phyloP scores from a whole-genome alignment of 2,888 invertebrate species.

The Holacanthella duospinosa region DNA sequence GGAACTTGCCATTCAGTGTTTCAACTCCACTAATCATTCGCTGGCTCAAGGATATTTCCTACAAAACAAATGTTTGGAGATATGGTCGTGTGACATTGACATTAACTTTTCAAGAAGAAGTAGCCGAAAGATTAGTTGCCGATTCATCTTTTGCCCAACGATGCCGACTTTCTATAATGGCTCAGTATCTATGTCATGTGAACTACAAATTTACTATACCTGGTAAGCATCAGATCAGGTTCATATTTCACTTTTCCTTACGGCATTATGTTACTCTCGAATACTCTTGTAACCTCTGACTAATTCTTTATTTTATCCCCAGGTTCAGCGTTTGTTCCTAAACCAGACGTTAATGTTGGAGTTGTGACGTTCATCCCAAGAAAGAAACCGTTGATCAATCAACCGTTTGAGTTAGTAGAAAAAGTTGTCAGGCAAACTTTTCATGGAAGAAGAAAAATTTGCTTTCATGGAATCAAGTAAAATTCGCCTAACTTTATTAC shows the following conservation, averaged over 20 bases:
- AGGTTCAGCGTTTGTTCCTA: slow-evolving; percentile 76
- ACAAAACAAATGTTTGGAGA: slow-evolving; percentile 58
- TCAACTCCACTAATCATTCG: slow-evolving; percentile 84
- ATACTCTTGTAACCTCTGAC: too few relatives aligned
- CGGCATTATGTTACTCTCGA: not conserved
- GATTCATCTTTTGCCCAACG: slow-evolving; percentile 56
- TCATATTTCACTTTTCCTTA: not conserved
- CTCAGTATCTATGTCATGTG: slow-evolving; percentile 81
- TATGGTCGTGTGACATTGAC: slow-evolving; percentile 78
- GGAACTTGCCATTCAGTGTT: slow-evolving; percentile 93
- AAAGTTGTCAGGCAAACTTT: slow-evolving; percentile 81
- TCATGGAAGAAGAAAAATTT: slow-evolving; percentile 75
- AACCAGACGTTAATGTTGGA: slow-evolving; percentile 92
- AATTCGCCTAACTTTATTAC: slow-evolving; percentile 16
- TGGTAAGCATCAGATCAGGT: slow-evolving; percentile 45
- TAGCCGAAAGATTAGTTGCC: slow-evolving; percentile 84
- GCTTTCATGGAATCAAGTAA: slow-evolving; percentile 54
- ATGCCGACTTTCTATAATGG: slow-evolving; percentile 85
- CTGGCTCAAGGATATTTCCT: slow-evolving; percentile 72
- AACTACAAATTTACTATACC: slow-evolving; percentile 75
- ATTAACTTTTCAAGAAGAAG: slow-evolving; percentile 95
- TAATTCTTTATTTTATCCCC: slow-evolving; percentile 13
- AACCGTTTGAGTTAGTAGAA: slow-evolving; percentile 76
- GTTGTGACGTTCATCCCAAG: slow-evolving; percentile 79
- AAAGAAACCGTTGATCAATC: slow-evolving; percentile 58